Percentiles rank a stretch among this genome's conserved stretches.
These are phyloP conservation scores for Cephus spinipes DNA, from an alignment of 2,888 invertebrate species.

Conservation along the genomic window DNA sequence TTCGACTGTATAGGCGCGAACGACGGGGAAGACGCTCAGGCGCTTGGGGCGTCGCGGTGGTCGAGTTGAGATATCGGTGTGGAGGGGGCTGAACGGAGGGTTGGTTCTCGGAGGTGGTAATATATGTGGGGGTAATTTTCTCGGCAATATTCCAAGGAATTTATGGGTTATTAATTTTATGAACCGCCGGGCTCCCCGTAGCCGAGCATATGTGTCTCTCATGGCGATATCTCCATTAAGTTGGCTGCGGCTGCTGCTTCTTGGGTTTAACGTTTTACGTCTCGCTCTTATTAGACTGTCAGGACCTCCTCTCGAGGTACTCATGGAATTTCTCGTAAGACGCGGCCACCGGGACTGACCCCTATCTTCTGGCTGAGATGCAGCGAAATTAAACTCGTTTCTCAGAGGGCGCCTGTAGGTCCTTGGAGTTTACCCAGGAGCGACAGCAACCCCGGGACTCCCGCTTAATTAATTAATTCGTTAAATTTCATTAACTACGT, in stretches of 20 bases:
- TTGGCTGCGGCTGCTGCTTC: slow-evolving; percentile 3
- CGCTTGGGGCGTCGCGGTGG: slow-evolving; percentile 1
- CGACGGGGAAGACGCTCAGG: not conserved
- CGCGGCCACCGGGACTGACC: too few relatives aligned
- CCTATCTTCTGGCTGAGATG: too few relatives aligned
- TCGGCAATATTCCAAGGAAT: slow-evolving; percentile 41
- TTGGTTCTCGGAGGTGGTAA: slow-evolving; percentile 18
- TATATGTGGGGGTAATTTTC: slow-evolving; percentile 47
- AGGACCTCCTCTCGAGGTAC: too few relatives aligned
- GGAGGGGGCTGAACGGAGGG: too few relatives aligned
- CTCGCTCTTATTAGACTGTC: too few relatives aligned
- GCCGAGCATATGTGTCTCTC: slow-evolving; percentile 33
- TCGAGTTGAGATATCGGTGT: not conserved
- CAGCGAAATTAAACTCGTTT: too few relatives aligned
- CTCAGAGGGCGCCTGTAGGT: too few relatives aligned
- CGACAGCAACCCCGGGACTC: too few relatives aligned
- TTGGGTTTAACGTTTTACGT: too few relatives aligned
- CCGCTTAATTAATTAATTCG: not conserved
- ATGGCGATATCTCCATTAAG: slow-evolving; percentile 43
- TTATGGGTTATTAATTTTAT: slow-evolving; percentile 58
- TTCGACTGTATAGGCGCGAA: not conserved
- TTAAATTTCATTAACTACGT: not conserved
- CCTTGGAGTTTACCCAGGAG: too few relatives aligned
- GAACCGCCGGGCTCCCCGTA: slow-evolving; percentile 32
- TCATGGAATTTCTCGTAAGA: too few relatives aligned